Conservation (phyloP, 2,797 vertebrate species). For the Pangasius krempfi region DNA sequence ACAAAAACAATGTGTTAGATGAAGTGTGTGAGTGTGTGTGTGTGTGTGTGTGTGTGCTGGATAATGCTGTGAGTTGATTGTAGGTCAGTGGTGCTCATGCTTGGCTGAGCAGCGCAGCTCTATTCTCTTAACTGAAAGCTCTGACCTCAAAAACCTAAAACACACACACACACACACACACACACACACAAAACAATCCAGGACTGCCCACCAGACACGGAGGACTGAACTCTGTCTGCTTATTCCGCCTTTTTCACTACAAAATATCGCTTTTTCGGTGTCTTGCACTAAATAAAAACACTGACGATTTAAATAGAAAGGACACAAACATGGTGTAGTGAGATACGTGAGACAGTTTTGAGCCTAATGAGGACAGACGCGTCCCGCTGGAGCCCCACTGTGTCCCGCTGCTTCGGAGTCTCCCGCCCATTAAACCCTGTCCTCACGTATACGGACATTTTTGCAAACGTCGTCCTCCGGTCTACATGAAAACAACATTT, state of each 20-base stretch:
- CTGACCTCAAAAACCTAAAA: conserved; percentile 65
- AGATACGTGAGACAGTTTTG: conserved; percentile 19
- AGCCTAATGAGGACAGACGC: conserved; percentile 46
- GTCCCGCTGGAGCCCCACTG: conserved; percentile 26
- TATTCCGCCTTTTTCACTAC: background rate
- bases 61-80: conserved; percentile 70
- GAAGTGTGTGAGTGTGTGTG: conserved; percentile 6
- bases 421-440: background rate
- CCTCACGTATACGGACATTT: background rate
- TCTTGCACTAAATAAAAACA: background rate
- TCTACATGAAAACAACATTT: background rate
- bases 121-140: conserved; percentile 68
- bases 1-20: background rate
- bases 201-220: background rate
- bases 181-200: conserved; percentile 51
- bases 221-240: background rate
- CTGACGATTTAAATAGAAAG: background rate
- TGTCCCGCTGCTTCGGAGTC: conserved; percentile 32
- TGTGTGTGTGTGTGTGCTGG: conserved; percentile 43
- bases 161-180: conserved; percentile 58
- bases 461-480: background rate
- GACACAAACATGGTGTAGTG: conserved; percentile 4
- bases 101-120: conserved; percentile 66
- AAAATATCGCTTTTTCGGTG: background rate
- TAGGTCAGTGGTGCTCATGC: conserved; percentile 75